A percentile compares a stretch with the other conserved stretches of the same genome.
Conservation (phyloP, 2,888 invertebrate genomes). For the Rotaria magnacalcarata region DNA sequence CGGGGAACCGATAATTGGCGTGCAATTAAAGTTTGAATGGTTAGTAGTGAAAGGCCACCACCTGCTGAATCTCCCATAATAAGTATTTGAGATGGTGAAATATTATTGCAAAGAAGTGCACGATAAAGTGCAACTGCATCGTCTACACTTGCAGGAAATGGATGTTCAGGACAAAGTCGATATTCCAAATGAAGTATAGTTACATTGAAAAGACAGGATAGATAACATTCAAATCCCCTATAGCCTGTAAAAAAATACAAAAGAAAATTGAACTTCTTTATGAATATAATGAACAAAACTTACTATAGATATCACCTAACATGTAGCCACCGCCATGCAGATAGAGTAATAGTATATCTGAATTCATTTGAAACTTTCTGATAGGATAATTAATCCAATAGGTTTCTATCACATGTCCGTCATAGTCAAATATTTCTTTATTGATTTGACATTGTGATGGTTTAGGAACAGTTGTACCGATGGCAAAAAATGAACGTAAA, state of each 20-base stretch:
- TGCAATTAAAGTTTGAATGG: not conserved
- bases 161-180: slow-evolving; percentile 24
- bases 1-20: not conserved
- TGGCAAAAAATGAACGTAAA: not conserved
- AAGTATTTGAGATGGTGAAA: slow-evolving; percentile 15
- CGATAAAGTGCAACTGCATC: not conserved
- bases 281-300: not conserved
- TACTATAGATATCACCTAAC: not conserved
- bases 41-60: slow-evolving; percentile 15
- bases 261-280: not conserved
- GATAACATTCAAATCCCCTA: slow-evolving; percentile 24
- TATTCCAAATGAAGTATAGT: slow-evolving; percentile 35
- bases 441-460: not conserved
- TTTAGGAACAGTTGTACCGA: not conserved
- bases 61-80: slow-evolving; percentile 25
- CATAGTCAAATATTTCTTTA: not conserved
- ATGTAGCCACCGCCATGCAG: slow-evolving; percentile 14
- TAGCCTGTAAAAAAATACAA: not conserved
- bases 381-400: not conserved
- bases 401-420: not conserved
- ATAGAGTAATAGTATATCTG: not conserved
- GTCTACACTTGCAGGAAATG: not conserved
- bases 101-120: not conserved
- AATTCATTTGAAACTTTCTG: not conserved
- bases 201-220: not conserved